Conservation (phyloP, 2,113 vertebrate genomes). For the Trogon surrucura region DNA sequence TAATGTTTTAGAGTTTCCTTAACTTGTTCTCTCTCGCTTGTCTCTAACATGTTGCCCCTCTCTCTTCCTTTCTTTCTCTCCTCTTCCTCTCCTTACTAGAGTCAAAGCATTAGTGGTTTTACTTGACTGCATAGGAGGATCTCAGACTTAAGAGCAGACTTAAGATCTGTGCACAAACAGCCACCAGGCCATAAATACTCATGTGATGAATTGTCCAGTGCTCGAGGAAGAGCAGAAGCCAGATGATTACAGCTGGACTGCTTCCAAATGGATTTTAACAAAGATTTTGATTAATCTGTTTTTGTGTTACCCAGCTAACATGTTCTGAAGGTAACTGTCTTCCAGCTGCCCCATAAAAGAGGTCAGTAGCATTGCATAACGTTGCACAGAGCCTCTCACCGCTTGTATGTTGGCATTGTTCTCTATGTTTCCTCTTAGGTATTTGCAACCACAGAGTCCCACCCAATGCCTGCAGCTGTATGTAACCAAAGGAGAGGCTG, state of each 20-base stretch:
- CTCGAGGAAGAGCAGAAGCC: slow-evolving; percentile 41
- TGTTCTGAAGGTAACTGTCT: slow-evolving; percentile 49
- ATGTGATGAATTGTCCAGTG: slow-evolving; percentile 20
- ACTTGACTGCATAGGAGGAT: slow-evolving; percentile 27
- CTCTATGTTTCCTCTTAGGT: slow-evolving; percentile 41
- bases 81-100: slow-evolving; percentile 50
- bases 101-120: slow-evolving; percentile 27
- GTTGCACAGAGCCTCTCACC: background rate
- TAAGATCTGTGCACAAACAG: slow-evolving; percentile 20
- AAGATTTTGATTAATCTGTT: slow-evolving; percentile 42
- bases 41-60: slow-evolving; percentile 42
- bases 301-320: slow-evolving; percentile 47
- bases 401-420: slow-evolving; percentile 34
- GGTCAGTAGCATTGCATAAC: slow-evolving; percentile 41
- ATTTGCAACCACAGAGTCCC: slow-evolving; percentile 45
- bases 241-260: slow-evolving; percentile 25
- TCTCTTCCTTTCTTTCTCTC: slow-evolving; percentile 62
- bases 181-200: slow-evolving; percentile 5
- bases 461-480: slow-evolving; percentile 61
- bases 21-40: background rate
- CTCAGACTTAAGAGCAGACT: slow-evolving; percentile 37
- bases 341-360: slow-evolving; percentile 43
- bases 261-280: slow-evolving; percentile 51
- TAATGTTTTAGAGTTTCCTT: slow-evolving; percentile 23
- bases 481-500: slow-evolving; percentile 36